Base-by-base conservation (phyloP, 2,113 vertebrate species). In the Beaufortia kweichowensis region DNA sequence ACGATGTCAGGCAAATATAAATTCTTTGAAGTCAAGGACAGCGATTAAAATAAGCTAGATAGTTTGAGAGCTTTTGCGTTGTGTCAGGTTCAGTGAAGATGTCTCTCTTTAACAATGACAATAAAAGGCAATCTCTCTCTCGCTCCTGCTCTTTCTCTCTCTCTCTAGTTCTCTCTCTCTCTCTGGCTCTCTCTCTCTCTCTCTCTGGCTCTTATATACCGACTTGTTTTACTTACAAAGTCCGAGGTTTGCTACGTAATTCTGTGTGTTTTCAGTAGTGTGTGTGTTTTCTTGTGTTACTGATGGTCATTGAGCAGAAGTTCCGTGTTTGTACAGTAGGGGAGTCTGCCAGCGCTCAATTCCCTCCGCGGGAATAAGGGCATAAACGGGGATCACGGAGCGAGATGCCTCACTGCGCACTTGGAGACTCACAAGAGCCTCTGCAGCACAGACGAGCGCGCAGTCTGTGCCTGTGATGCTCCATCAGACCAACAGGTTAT, bases 321-420 rank as follows among this genome's bases (percentile, higher is more conserved):
- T 85, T 74, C 80, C 76, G 35, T 39, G 12, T 60, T 81, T 81
- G 60, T 76, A 41, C 87, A 53, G 77, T 80, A 88, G 87, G 85
- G 83, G 85, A 76, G 67, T 83, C 59, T 81, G 57, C 73, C 56
- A 50, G 70, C 83, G 68, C 71, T 57, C 70, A 68, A 73, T 70
- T 80, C 56, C 57, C 72, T 70, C 59, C 41, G 35, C 23, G 26
- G 62, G 53, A 60, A 76, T 10, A 72, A 10, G 35, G 69, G 48
- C 26, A 61, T 74, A 60, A 53, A 35, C 70, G 61, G 66, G 31
- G 63, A 59, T 60, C 6, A 28, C 57, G 12, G 48, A 57, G 67
- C 66, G 71, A 78, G 69, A 78, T 62, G 63, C 57, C 60, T 80
- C 66, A 70, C 60, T 64, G 80, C 74, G 64, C 72, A 79, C 72